A percentile compares a stretch with the other conserved stretches of the same genome.
These are phyloP conservation scores for Morone chrysops DNA, from an alignment of 2,113 vertebrate species.

Conservation along the genomic window DNA sequence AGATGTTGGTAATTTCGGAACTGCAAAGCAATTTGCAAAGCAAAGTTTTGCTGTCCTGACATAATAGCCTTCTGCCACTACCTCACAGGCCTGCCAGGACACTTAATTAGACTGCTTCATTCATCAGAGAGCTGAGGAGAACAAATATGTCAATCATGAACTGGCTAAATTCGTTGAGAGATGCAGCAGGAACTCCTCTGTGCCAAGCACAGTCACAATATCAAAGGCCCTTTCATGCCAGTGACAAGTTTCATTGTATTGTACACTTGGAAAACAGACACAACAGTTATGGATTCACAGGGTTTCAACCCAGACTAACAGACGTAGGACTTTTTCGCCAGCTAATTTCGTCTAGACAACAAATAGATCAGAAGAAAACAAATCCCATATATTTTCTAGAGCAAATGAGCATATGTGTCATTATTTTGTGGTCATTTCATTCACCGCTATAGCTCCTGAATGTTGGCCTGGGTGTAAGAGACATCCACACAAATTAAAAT, in stretches of 20 bases:
- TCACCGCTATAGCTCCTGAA: not conserved
- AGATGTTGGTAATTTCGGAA: conserved; percentile 17
- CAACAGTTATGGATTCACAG: not conserved
- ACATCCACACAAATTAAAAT: not conserved
- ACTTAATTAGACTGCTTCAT: conserved; percentile 17
- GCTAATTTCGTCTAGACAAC: not conserved
- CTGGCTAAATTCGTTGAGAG: conserved; percentile 11
- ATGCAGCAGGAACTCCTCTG: conserved; percentile 1
- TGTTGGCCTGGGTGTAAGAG: not conserved
- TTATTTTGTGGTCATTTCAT: not conserved
- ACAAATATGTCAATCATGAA: conserved; percentile 27
- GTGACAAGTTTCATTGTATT: not conserved
- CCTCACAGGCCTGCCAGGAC: conserved; percentile 22
- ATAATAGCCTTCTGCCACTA: conserved; percentile 36
- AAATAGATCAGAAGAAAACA: not conserved
- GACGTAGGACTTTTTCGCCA: not conserved
- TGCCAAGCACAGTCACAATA: conserved; percentile 23
- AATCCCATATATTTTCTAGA: not conserved
- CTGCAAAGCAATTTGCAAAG: conserved; percentile 16
- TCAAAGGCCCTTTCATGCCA: conserved; percentile 2
- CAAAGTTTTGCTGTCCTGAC: conserved; percentile 21
- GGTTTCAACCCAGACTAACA: not conserved
- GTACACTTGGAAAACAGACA: not conserved
- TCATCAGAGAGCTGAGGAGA: conserved; percentile 20
- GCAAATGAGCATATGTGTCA: not conserved